Conservation (phyloP, 2,888 invertebrate genomes). For the Rhodophaea formosa region DNA sequence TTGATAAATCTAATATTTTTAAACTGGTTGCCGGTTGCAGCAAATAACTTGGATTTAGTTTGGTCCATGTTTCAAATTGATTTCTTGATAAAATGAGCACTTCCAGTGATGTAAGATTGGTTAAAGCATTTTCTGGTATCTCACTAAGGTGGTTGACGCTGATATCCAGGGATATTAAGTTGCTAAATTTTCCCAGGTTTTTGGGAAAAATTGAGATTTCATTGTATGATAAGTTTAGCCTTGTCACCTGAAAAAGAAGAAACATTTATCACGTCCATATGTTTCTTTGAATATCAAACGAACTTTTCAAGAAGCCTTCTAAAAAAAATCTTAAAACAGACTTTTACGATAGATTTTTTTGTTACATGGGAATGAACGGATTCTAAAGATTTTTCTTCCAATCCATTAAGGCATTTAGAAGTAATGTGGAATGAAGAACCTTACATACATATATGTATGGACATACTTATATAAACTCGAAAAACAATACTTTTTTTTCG, state of each 20-base stretch:
- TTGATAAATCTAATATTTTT: slow-evolving; percentile 82
- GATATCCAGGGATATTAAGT: slow-evolving; percentile 55
- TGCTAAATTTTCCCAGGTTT: slow-evolving; percentile 48
- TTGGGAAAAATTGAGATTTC: slow-evolving; percentile 79
- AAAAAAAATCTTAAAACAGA: no score
- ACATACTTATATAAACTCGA: no score
- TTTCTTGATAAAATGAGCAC: slow-evolving; percentile 84
- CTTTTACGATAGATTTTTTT: no score
- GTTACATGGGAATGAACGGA: no score
- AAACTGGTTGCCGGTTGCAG: slow-evolving; percentile 74
- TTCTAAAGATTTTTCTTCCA: no score
- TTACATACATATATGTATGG: no score
- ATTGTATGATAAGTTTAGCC: slow-evolving; percentile 85
- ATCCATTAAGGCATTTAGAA: no score
- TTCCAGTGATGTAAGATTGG: slow-evolving; percentile 79
- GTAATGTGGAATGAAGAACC: no score
- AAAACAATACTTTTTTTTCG: no score
- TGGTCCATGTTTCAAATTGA: slow-evolving; percentile 80
- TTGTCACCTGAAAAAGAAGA: slow-evolving; percentile 79
- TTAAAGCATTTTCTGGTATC: slow-evolving; percentile 69
- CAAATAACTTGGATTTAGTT: slow-evolving; percentile 77
- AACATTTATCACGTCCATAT: no score
- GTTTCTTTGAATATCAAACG: no score
- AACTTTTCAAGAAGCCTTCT: no score
- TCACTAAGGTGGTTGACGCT: slow-evolving; percentile 77